A percentile compares a stretch with the other conserved stretches of the same genome.
phyloP scores from a whole-genome alignment of 2,888 invertebrate genomes.

The Pseudanteris insignis region DNA sequence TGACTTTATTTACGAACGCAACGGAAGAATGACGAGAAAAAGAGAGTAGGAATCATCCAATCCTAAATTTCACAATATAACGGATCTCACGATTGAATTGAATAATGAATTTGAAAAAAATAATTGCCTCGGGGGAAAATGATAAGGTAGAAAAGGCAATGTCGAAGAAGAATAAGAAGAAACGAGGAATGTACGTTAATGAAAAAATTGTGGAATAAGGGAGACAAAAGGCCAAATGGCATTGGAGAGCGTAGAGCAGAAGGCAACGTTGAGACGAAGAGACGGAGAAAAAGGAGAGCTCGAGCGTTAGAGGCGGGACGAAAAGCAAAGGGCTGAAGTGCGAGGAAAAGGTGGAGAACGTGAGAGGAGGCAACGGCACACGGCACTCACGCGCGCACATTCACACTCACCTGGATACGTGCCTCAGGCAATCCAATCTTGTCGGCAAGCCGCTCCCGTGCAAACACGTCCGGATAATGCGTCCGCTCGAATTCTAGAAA shows the following conservation, averaged over 20 bases:
- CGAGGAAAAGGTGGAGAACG: slow-evolving; percentile 47
- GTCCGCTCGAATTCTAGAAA: slow-evolving; percentile 94
- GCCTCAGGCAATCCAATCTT: slow-evolving; percentile 99
- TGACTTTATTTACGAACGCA: no score
- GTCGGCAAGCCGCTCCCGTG: slow-evolving; percentile 92
- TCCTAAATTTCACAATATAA: no score
- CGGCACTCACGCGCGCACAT: slow-evolving; percentile 61
- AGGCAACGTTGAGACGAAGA: no score
- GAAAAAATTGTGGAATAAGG: no score
- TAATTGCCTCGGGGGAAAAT: no score
- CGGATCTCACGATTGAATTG: no score
- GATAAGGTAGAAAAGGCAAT: no score
- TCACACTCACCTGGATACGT: slow-evolving; percentile 95
- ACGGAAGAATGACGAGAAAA: no score
- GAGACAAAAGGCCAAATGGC: no score
- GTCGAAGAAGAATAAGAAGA: background rate
- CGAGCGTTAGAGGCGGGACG: slow-evolving; percentile 47
- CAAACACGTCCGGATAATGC: slow-evolving; percentile 97
- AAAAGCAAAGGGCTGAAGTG: slow-evolving; percentile 33
- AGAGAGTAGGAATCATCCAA: no score
- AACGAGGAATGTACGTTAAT: background rate
- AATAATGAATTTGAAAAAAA: no score
- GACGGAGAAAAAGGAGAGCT: slow-evolving; percentile 29
- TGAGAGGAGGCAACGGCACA: slow-evolving; percentile 49
- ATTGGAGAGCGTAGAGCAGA: no score